Conservation (phyloP, 2,888 invertebrate species). For the Hypsopygia costalis region DNA sequence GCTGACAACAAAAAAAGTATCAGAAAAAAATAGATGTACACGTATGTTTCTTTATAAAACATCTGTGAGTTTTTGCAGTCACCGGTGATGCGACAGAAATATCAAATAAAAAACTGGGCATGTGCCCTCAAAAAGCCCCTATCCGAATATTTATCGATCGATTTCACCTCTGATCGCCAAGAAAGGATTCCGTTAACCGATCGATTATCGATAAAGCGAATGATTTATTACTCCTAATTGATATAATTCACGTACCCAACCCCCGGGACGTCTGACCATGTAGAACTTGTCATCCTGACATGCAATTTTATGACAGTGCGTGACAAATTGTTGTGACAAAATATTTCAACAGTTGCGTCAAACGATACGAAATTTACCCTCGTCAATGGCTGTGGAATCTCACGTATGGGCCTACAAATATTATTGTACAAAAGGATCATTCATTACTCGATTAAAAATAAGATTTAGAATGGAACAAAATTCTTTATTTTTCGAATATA, state of each 20-base stretch:
- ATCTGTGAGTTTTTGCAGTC: too few relatives aligned
- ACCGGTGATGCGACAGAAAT: too few relatives aligned
- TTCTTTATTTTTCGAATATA: slow-evolving; percentile 1
- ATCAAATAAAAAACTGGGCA: background rate
- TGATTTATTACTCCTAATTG: slow-evolving; percentile 72
- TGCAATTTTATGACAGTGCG: slow-evolving; percentile 62
- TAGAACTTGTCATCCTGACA: slow-evolving; percentile 56
- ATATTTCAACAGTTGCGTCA: slow-evolving; percentile 78
- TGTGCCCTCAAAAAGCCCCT: slow-evolving; percentile 5
- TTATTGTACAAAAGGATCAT: slow-evolving; percentile 1
- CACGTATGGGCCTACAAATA: slow-evolving; percentile 19
- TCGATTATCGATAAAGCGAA: slow-evolving; percentile 60
- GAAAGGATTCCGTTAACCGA: slow-evolving; percentile 65
- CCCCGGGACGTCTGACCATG: slow-evolving; percentile 43
- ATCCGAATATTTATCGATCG: slow-evolving; percentile 56
- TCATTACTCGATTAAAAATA: slow-evolving; percentile 5
- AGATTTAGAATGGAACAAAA: background rate
- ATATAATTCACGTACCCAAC: slow-evolving; percentile 63
- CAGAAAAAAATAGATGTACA: too few relatives aligned
- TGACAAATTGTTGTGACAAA: slow-evolving; percentile 80
- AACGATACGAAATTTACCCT: slow-evolving; percentile 25
- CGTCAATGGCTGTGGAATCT: slow-evolving; percentile 25
- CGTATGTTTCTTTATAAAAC: too few relatives aligned
- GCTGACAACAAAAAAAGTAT: background rate
- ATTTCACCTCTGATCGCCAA: slow-evolving; percentile 52